These are phyloP conservation scores for Stercorarius parasiticus DNA, from an alignment of 2,113 vertebrate genomes.

Conservation along the genomic window DNA sequence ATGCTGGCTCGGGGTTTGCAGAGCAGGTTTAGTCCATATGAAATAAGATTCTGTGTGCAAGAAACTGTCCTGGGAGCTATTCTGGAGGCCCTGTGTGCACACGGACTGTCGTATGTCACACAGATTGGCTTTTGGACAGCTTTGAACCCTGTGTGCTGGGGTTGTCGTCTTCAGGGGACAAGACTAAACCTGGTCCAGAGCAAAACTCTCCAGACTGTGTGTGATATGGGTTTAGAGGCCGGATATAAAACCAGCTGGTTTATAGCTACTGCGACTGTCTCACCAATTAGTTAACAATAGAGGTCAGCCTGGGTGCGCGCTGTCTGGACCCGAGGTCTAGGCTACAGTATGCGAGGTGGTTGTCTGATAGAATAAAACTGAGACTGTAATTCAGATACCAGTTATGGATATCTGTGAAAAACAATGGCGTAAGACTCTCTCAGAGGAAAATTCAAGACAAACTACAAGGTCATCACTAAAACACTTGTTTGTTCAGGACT, in stretches of 20 bases:
- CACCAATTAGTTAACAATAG: accelerated
- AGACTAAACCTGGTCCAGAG: background rate
- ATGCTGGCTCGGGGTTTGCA: background rate
- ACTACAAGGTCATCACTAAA: background rate
- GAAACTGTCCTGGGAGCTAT: background rate
- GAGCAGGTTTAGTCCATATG: background rate
- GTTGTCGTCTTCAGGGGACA: background rate
- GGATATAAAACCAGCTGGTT: background rate
- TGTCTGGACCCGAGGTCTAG: background rate
- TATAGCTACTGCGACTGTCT: background rate
- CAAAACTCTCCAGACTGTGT: background rate
- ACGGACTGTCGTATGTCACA: accelerated
- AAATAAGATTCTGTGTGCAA: background rate
- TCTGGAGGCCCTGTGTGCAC: background rate
- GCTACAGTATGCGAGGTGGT: background rate
- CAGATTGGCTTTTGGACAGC: background rate
- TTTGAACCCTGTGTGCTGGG: background rate
- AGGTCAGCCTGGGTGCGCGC: background rate
- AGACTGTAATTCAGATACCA: background rate
- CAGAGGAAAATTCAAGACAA: background rate
- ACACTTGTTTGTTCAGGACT: background rate
- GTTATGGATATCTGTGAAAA: background rate
- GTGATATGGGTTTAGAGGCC: background rate
- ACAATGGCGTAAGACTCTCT: background rate
- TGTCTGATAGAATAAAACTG: background rate